Percentiles rank a stretch among this genome's conserved stretches.
Evolutionary conservation across 2,797 vertebrate genomes (phyloP).

Genomic region (Sternotherus odoratus): DNA sequence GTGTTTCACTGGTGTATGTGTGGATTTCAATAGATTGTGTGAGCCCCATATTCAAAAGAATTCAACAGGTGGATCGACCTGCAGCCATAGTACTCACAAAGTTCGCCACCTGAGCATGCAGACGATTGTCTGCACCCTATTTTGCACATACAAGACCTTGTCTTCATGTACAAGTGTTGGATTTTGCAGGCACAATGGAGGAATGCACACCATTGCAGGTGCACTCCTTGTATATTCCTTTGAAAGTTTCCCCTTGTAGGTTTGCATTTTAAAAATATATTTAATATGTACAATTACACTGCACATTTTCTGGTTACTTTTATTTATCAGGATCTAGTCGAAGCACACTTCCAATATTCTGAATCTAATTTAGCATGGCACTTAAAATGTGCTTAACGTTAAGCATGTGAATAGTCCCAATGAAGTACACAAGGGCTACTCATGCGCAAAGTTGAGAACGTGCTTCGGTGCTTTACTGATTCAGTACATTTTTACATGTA

Average conservation of each 20-base stretch:
- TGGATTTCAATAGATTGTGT: background rate
- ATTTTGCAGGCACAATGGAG: background rate
- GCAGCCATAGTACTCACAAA: background rate
- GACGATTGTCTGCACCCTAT: background rate
- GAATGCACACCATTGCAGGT: background rate
- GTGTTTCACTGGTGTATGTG: background rate
- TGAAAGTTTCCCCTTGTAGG: background rate
- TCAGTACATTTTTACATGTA: rapidly evolving
- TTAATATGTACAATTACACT: background rate
- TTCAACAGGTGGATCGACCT: background rate
- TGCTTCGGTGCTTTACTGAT: rapidly evolving
- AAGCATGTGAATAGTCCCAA: background rate
- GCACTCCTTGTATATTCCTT: background rate
- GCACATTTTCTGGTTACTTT: background rate
- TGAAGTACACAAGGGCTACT: background rate
- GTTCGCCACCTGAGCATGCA: background rate
- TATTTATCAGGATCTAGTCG: rapidly evolving
- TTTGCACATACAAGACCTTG: background rate
- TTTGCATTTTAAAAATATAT: background rate
- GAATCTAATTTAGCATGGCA: background rate
- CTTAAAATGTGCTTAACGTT: background rate
- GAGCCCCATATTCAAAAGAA: background rate
- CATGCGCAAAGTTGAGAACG: rapidly evolving
- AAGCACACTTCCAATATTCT: background rate
- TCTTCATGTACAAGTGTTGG: background rate